Base-by-base conservation (phyloP, 1,140 invertebrate species). In the Drosophila tropicalis region DNA sequence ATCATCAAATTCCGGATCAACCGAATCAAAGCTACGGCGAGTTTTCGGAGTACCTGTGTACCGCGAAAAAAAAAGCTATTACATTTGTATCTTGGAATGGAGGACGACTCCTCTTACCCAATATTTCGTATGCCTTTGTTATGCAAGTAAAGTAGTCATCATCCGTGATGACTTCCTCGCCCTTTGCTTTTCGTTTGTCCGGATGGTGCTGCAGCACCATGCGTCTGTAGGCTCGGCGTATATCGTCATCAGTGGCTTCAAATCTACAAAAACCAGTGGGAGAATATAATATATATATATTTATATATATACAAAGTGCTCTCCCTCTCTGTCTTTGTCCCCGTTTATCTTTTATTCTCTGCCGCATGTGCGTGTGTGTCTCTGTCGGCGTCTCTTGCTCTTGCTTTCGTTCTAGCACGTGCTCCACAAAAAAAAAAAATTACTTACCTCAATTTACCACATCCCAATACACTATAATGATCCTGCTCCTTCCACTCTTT, bases 101-200 rank as follows among this genome's bases (percentile, higher is more conserved):
- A 39, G 4, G 3, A 0, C 9, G 36, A 39, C 36, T 10, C 4
- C 36, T 39, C 36, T 39, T 25, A 25, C 41, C 15, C 12, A 65
- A 29, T 29, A 90, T 91, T 93, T 99, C 98, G 94, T 96, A 98
- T 13, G 98, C 98, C 94, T 98, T 98, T n/a, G 98, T 99, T 84
- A 99, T 99, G 92, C 98, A 99, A 0, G 98, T 98, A 92, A 99
- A 99, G 93, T 99, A 99, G 93, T 99, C 98, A 89, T 98, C 96
- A 77, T 98, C 97, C 1, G 95, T 93, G 70, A 95, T 94, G 10
- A 98, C 94, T 79, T 97, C 95, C 92, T 98, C 97, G 47, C 97
- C 96, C 92, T 95, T 93, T 61, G 95, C 96, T 94, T 97, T 96
- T 67, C 98, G 94, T 92, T 99, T 99, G 92, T 99, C 99, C 0